Evolutionary conservation across 2,797 vertebrate species (phyloP), one percentile per base, ranked within the genome.

Genomic region (Lepilemur septentrionalis): DNA sequence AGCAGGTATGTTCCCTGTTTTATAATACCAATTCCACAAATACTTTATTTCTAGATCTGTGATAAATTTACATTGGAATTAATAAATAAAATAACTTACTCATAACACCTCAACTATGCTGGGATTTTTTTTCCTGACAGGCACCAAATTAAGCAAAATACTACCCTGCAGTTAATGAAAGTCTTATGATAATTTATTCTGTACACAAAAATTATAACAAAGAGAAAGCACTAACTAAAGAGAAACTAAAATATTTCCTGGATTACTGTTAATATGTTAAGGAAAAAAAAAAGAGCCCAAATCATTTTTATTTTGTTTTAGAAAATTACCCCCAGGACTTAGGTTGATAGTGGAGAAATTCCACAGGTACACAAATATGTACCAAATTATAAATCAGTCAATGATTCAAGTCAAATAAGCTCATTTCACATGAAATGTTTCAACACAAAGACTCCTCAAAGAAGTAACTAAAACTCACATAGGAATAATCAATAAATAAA

Each of bases 331-430:
- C 23, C 0, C 11, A 95, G 61, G 72, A 61, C 52, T 65, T 89
- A 93, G 4, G 52, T 41, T 96, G 57, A 93, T 2, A 86, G 95
- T 69, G 84, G 46, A 97, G 89, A 80, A 96, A 97, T 93, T 95
- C 69, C 91, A 7, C 61, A 85, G 91, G 86, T 91, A 69, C 17
- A n/a, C 78, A 96, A 97, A 97, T 95, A 94, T 32, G 94, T 91
- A 94, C 48, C 81, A 88, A 86, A 95, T 84, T 97, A 96, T 84
- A 97, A 94, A 96, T 67, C 50, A 96, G 46, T 38, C 95, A 97
- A 89, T 63, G 92, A 93, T 52, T 70, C 94, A 94, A 98, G 70
- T 79, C 73, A 88, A 92, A 94, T 18, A 95, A 98, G 70, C 75
- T 95, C 93, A 96, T 48, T 94, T 91, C 89, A 3, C 5, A 30